These are phyloP conservation scores for Cosmorhoe ocellata DNA, from an alignment of 2,888 invertebrate species.

Conservation along the genomic window DNA sequence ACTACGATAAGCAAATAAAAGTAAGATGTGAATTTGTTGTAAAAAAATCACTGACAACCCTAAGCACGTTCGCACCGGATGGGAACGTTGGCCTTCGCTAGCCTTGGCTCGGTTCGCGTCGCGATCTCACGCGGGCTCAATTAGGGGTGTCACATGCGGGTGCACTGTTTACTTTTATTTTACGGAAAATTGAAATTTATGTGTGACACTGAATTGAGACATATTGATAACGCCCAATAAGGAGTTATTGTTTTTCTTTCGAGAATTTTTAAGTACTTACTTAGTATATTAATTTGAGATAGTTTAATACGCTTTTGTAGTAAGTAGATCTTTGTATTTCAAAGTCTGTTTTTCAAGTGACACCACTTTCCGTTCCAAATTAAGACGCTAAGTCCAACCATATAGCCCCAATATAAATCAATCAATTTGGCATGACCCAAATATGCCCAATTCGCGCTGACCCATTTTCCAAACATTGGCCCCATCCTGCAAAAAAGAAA, in stretches of 20 bases:
- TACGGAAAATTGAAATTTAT: constrained; percentile 40
- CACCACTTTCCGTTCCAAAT: neutral
- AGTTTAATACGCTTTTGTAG: too few relatives aligned
- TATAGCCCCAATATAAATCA: constrained; percentile 45
- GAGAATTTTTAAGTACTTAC: too few relatives aligned
- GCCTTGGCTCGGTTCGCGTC: constrained; percentile 58
- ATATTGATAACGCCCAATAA: too few relatives aligned
- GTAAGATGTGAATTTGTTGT: too few relatives aligned
- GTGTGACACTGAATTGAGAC: neutral
- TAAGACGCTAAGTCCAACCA: neutral
- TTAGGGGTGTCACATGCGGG: constrained; percentile 63
- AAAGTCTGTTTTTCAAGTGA: too few relatives aligned
- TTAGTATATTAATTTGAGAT: too few relatives aligned
- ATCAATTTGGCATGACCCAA: constrained; percentile 65
- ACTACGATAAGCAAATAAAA: too few relatives aligned
- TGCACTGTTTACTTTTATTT: constrained; percentile 42
- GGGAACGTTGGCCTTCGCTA: constrained; percentile 76
- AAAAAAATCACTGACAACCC: constrained; percentile 5
- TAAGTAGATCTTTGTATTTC: too few relatives aligned
- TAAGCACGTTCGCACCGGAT: constrained; percentile 35
- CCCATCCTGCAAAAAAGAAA: constrained; percentile 57
- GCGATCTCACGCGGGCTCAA: constrained; percentile 38
- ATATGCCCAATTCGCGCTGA: constrained; percentile 57
- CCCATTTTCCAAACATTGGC: constrained; percentile 63
- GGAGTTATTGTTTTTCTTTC: too few relatives aligned